Evolutionary conservation across 2,797 vertebrate species (phyloP), one percentile per base, ranked within the genome.

Genomic region (Eulemur coronatus): DNA sequence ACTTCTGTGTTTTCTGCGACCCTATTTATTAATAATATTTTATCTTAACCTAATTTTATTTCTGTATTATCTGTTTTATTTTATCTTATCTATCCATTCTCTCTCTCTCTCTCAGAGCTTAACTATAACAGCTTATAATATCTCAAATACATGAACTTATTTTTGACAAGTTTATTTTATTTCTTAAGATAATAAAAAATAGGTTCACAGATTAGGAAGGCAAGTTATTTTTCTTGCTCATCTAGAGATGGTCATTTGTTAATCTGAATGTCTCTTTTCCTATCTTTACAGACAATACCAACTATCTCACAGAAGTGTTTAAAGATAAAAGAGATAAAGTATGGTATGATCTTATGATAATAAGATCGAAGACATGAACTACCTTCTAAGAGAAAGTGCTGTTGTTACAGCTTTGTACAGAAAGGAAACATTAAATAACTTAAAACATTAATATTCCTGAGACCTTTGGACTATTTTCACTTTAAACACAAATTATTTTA

Each of bases 231-330:
- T 94, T 67, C 30, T 80, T 95, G 33, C 12, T 90, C 7, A 94
- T n/a, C 43, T 82, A 59, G 7, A 70, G 80, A 89, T 50, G 26
- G 1, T 9, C n/a, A n/a, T 43, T 95, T 95, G 59, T 43, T 63
- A n/a, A 82, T 50, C 8, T 41, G 20, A 86, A 70, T 81, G 35
- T 33, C 18, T 95, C 38, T 86, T 92, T 48, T 80, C 33, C 59
- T 7, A 84, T 28, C 9, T 86, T 38, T 87, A 33, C 1, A 22
- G 57, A 30, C 52, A 82, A 22, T 88, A n/a, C 1, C 76, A 81
- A 86, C 17, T 92, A 55, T 94, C 48, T 95, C n/a, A 69, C n/a
- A 91, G 41, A 65, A 1, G 5, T 79, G 22, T 90, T 93, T 91
- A 70, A 85, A 85, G 38, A 84, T 72, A 93, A 35, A 41, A 41